Conservation (phyloP, 2,888 invertebrate genomes). For the Caradrina clavipalpis region DNA sequence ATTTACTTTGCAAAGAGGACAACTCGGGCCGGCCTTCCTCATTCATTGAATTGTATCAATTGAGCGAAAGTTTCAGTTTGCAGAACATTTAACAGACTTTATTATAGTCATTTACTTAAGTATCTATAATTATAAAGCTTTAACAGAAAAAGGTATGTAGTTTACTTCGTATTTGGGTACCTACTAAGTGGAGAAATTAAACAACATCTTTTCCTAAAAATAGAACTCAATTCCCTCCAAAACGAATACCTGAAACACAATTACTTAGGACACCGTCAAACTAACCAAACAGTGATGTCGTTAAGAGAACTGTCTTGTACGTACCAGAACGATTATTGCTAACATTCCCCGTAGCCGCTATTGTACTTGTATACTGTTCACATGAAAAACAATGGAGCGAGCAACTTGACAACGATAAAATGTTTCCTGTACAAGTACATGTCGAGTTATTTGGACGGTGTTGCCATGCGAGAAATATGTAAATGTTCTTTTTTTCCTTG, state of each 20-base stretch:
- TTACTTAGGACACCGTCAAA: neutral
- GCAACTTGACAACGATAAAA: slow-evolving; percentile 11
- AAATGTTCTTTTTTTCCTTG: neutral
- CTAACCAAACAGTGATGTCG: neutral
- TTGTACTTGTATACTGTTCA: neutral
- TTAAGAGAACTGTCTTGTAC: slow-evolving; percentile 1
- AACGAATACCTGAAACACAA: neutral
- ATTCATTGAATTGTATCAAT: slow-evolving; percentile 6
- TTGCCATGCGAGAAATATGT: slow-evolving; percentile 9
- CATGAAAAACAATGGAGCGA: slow-evolving; percentile 31
- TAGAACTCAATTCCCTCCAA: neutral
- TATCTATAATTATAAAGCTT: no score
- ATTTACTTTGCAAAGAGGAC: slow-evolving; percentile 7
- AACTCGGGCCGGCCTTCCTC: neutral
- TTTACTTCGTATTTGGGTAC: no score
- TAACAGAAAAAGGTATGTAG: no score
- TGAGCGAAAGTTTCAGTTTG: slow-evolving; percentile 1
- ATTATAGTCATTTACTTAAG: neutral
- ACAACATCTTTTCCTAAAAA: neutral
- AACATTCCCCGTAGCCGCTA: neutral
- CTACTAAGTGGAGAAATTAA: no score
- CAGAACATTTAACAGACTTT: neutral
- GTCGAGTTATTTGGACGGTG: neutral
- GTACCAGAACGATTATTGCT: slow-evolving; percentile 13
- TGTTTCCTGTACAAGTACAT: slow-evolving; percentile 15